These are phyloP conservation scores for Tyrophagus putrescentiae DNA, from an alignment of 1,140 invertebrate species.

Conservation along the genomic window DNA sequence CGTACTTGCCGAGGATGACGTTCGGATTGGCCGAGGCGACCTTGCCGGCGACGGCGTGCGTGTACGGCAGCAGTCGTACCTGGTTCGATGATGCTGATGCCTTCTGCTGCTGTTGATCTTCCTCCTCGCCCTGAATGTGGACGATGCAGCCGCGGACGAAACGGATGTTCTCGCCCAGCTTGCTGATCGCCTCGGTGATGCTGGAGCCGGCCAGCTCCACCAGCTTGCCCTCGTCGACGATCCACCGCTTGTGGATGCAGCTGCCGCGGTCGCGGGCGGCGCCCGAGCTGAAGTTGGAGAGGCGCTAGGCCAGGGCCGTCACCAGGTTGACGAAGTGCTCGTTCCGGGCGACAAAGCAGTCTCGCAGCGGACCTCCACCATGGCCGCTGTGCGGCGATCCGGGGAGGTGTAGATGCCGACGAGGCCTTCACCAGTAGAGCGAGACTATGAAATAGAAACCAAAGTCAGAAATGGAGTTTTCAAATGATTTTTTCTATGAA, in stretches of 20 bases:
- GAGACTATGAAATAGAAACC: conserved; percentile 29
- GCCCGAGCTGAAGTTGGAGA: not conserved
- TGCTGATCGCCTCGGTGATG: conserved; percentile 20
- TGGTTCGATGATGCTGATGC: conserved; percentile 5
- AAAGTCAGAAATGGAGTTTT: not conserved
- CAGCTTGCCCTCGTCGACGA: conserved; percentile 3
- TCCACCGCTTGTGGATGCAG: not conserved
- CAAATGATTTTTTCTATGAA: not conserved
- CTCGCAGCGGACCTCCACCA: conserved; percentile 76
- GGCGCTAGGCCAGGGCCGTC: conserved; percentile 42
- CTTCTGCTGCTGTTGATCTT: too few species aligned
- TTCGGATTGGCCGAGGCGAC: conserved; percentile 28
- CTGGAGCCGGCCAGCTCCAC: not conserved
- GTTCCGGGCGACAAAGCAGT: conserved; percentile 93
- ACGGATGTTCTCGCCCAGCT: conserved; percentile 22
- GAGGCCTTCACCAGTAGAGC: conserved; percentile 63
- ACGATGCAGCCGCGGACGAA: conserved; percentile 17
- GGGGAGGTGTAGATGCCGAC: conserved; percentile 53
- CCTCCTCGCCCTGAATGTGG: conserved; percentile 19
- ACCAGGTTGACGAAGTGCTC: conserved; percentile 67
- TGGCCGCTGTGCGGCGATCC: conserved; percentile 32
- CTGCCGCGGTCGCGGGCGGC: not conserved
- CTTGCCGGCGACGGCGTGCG: conserved; percentile 48
- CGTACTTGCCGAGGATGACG: conserved; percentile 55
- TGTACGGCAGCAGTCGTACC: conserved; percentile 42